These are phyloP conservation scores for Halcyon leucocephala DNA, from an alignment of 2,797 vertebrate species.

Conservation along the genomic window DNA sequence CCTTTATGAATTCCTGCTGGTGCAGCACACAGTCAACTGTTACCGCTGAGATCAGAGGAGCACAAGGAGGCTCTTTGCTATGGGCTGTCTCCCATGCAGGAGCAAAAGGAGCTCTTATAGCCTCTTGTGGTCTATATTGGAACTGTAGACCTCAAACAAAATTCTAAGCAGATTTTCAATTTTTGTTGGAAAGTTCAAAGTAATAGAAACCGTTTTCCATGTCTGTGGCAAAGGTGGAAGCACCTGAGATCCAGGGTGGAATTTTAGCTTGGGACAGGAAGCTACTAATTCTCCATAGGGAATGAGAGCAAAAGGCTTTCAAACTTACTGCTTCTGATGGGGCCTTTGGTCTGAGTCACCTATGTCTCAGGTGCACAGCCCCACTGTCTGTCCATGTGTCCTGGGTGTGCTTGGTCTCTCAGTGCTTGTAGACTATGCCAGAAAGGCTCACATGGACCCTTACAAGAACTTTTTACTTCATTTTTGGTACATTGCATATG, in stretches of 20 bases:
- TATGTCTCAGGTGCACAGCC: fast-evolving
- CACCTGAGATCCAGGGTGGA: not conserved
- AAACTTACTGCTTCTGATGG: not conserved
- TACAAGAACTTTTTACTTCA: not conserved
- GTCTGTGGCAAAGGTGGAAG: not conserved
- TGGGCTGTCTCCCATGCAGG: not conserved
- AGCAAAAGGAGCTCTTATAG: not conserved
- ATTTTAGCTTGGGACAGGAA: not conserved
- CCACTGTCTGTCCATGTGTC: not conserved
- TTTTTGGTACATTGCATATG: not conserved
- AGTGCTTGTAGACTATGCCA: not conserved
- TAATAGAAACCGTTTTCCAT: not conserved
- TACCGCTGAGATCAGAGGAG: not conserved
- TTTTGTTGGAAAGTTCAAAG: not conserved
- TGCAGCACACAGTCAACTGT: not conserved
- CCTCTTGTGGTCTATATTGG: not conserved
- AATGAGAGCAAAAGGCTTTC: not conserved
- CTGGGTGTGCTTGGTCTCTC: not conserved
- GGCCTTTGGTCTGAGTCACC: not conserved
- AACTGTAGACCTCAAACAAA: not conserved
- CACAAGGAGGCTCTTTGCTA: not conserved
- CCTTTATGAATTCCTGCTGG: not conserved
- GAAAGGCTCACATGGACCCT: not conserved
- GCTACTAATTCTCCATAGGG: not conserved
- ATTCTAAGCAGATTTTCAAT: not conserved